These are phyloP conservation scores for Triplophysa yarkandensis DNA, from an alignment of 2,797 vertebrate species.

Conservation along the genomic window DNA sequence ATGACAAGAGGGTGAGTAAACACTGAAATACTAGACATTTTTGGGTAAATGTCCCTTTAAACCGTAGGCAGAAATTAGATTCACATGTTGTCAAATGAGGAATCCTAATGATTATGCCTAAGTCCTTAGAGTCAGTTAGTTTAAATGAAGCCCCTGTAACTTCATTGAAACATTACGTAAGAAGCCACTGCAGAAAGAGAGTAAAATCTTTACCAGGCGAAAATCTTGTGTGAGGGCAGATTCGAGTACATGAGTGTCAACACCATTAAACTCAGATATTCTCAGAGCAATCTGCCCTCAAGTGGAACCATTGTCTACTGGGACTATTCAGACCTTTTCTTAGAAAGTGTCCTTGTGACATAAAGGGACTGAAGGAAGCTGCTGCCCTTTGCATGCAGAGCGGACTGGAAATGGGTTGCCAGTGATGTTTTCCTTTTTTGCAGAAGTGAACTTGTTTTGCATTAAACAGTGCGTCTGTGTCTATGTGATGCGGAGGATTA, in stretches of 20 bases:
- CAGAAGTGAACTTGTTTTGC: constrained; percentile 15
- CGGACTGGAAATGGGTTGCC: background rate
- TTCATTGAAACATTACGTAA: constrained; percentile 51
- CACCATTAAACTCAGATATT: constrained; percentile 32
- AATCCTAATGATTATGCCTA: background rate
- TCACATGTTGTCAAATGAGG: background rate
- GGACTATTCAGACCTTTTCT: constrained; percentile 44
- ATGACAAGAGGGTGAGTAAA: too few species aligned
- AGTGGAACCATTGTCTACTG: background rate
- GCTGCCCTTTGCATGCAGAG: constrained; percentile 21
- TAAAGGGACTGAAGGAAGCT: constrained; percentile 33
- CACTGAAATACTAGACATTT: too few species aligned
- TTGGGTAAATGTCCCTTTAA: background rate
- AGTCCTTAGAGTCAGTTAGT: constrained; percentile 20
- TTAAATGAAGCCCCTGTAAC: constrained; percentile 29
- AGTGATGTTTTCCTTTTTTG: background rate
- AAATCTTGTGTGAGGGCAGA: constrained; percentile 17
- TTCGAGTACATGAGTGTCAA: constrained; percentile 40
- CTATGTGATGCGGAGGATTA: constrained; percentile 44
- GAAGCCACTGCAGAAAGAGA: constrained; percentile 9
- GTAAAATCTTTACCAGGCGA: constrained; percentile 23
- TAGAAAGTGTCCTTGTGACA: constrained; percentile 49
- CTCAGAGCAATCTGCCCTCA: constrained; percentile 28
- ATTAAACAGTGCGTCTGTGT: constrained; percentile 27
- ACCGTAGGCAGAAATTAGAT: background rate